These are phyloP conservation scores for Nephrotoma guestfalica DNA, from an alignment of 2,888 invertebrate species.

Conservation along the genomic window DNA sequence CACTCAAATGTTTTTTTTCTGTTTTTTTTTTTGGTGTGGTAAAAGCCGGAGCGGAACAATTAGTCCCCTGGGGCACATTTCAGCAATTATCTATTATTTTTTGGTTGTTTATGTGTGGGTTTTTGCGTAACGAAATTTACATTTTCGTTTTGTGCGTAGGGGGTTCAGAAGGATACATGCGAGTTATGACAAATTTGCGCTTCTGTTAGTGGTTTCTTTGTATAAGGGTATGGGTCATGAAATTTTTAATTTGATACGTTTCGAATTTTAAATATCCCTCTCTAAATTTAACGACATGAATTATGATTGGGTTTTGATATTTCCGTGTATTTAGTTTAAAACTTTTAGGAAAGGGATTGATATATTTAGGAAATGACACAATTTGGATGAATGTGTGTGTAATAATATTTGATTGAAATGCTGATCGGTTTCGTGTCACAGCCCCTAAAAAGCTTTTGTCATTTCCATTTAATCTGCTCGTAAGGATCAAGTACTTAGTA, in stretches of 20 bases:
- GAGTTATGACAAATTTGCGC: background rate
- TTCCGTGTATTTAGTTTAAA: too few species aligned
- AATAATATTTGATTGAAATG: too few species aligned
- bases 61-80: background rate
- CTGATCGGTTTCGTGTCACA: too few species aligned
- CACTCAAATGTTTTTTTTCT: background rate
- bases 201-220: background rate
- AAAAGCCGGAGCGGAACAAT: background rate
- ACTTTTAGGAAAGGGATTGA: too few species aligned
- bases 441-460: too few species aligned
- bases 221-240: background rate
- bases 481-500: too few species aligned
- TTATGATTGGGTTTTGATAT: too few species aligned
- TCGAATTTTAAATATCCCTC: background rate
- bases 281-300: too few species aligned
- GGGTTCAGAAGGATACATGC: background rate
- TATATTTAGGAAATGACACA: too few species aligned
- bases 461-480: too few species aligned
- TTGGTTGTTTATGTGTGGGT: background rate
- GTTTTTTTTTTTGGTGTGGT: background rate
- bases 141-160: background rate
- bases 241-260: background rate
- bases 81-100: background rate
- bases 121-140: background rate
- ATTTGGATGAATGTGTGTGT: too few species aligned